Conservation (phyloP, 2,888 invertebrate species). For the Coecobrya sp. region DNA sequence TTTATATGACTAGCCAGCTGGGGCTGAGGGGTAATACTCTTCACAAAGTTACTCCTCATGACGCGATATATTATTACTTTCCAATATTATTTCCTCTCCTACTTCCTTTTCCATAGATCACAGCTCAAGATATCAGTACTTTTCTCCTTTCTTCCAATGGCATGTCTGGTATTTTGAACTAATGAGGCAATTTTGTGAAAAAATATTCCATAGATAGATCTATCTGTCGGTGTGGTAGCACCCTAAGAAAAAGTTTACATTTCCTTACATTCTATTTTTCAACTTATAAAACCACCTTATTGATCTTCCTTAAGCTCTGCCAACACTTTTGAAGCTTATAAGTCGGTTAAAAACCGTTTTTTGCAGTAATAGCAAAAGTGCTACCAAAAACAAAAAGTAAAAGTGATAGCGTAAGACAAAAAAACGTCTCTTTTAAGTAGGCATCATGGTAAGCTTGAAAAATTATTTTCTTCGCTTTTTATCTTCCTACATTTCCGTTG, state of each 20-base stretch:
- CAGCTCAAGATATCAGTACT: not conserved
- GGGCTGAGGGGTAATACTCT: not conserved
- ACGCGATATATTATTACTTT: not conserved
- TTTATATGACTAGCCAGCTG: too few species aligned
- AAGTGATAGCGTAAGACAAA: constrained; percentile 17
- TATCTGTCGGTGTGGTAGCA: not conserved
- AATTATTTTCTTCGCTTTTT: not conserved
- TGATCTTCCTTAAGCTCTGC: constrained; percentile 24
- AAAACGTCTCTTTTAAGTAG: not conserved
- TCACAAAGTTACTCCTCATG: not conserved
- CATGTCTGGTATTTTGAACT: constrained; percentile 42
- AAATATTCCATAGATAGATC: constrained; percentile 71
- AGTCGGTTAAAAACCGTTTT: constrained; percentile 18
- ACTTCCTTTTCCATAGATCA: not conserved
- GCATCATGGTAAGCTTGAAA: not conserved
- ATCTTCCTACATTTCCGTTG: not conserved
- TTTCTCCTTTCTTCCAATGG: constrained; percentile 7
- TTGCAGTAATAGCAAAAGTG: not conserved
- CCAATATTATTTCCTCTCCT: not conserved
- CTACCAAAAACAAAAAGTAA: not conserved
- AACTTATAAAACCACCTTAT: not conserved
- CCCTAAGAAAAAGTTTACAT: not conserved
- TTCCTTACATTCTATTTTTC: not conserved
- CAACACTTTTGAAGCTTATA: constrained; percentile 8
- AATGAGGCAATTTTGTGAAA: constrained; percentile 79